phyloP scores from a whole-genome alignment of 2,888 invertebrate species.

The Marronus borbonicus region DNA sequence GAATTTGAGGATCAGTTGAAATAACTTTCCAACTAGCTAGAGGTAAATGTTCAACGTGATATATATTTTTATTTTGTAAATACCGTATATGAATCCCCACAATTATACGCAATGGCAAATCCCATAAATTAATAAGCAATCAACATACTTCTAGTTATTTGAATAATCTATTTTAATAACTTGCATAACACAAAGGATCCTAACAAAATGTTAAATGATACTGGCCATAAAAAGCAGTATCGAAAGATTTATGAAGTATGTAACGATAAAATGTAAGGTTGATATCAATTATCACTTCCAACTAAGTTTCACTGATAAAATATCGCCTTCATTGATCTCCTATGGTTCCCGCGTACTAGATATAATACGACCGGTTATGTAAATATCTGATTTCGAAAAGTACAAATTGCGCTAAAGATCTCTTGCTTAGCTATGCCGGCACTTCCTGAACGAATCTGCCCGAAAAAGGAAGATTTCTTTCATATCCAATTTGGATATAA shows the following conservation, averaged over 20 bases:
- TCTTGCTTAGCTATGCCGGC: neutral
- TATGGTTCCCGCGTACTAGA: neutral
- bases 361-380: conserved; percentile 11
- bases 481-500: conserved; percentile 7
- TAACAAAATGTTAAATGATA: neutral
- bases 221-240: neutral
- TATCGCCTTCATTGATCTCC: neutral
- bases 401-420: conserved; percentile 10
- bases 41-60: too few species aligned
- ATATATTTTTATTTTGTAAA: too few species aligned
- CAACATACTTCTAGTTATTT: too few species aligned
- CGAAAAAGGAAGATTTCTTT: neutral
- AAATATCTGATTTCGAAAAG: conserved; percentile 5
- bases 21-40: too few species aligned
- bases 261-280: neutral
- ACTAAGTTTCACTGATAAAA: neutral
- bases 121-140: too few species aligned
- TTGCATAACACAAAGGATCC: neutral
- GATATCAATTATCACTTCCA: neutral
- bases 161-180: neutral
- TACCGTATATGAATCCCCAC: too few species aligned
- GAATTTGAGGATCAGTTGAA: too few species aligned
- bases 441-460: neutral
- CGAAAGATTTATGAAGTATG: neutral
- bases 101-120: too few species aligned